Percentiles rank a stretch among this genome's conserved stretches.
Conservation (phyloP, 2,888 invertebrate species). For the Tetrapedia diversipes region DNA sequence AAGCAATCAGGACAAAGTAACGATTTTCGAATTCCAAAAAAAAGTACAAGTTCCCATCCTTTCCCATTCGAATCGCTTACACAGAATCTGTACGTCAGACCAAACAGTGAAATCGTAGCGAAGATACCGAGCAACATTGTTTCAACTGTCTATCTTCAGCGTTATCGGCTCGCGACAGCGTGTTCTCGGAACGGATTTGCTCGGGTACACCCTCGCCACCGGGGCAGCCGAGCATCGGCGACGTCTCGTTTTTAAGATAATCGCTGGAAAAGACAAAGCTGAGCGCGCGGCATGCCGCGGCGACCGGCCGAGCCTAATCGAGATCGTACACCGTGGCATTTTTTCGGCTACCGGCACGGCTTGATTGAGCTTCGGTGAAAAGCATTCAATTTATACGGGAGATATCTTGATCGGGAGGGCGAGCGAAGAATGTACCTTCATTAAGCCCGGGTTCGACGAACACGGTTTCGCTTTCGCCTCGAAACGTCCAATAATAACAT, state of each 20-base stretch:
- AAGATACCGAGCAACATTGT: too few relatives aligned
- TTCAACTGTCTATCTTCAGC: not conserved
- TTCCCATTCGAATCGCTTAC: too few relatives aligned
- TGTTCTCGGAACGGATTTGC: constrained; percentile 34
- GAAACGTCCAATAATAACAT: constrained; percentile 69
- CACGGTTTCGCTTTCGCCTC: constrained; percentile 72
- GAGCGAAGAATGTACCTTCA: constrained; percentile 73
- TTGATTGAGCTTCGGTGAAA: constrained; percentile 73
- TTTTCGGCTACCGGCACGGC: constrained; percentile 70
- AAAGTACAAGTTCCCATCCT: too few relatives aligned
- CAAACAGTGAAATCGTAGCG: too few relatives aligned
- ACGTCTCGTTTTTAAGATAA: constrained; percentile 53
- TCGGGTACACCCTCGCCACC: constrained; percentile 27
- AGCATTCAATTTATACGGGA: constrained; percentile 71
- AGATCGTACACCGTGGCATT: constrained; percentile 62
- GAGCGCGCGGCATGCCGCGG: constrained; percentile 25
- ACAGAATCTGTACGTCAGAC: too few relatives aligned
- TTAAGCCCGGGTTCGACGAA: constrained; percentile 69
- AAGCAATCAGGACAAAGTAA: too few relatives aligned
- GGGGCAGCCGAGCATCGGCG: constrained; percentile 16
- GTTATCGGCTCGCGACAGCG: not conserved
- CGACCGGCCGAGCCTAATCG: constrained; percentile 59
- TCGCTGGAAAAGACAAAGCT: constrained; percentile 57
- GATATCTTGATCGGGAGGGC: constrained; percentile 72
- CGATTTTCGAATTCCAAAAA: too few relatives aligned